Evolutionary conservation across 2,888 invertebrate species (phyloP).

Genomic region (Tortricodes alternella): DNA sequence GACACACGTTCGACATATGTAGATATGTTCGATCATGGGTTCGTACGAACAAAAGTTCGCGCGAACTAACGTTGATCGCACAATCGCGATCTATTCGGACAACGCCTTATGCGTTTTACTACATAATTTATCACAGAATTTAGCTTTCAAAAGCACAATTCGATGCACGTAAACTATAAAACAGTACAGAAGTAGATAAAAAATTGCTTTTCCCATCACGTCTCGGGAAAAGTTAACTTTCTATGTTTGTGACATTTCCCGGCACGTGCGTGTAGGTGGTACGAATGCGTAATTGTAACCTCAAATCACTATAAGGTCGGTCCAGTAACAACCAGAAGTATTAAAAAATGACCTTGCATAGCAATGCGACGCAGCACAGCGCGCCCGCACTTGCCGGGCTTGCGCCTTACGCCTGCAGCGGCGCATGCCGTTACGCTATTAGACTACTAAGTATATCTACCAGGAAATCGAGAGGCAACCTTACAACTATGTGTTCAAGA

Average conservation of each 20-base stretch:
- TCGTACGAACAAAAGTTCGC: no score
- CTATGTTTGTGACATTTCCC: conserved; percentile 58
- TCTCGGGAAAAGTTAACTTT: conserved; percentile 71
- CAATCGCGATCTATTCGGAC: no score
- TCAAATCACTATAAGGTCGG: conserved; percentile 68
- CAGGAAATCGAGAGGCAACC: conserved; percentile 35
- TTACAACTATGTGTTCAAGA: conserved; percentile 16
- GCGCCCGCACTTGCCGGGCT: conserved; percentile 18
- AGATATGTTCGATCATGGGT: no score
- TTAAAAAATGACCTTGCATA: conserved; percentile 66
- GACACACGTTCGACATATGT: no score
- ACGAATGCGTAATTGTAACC: conserved; percentile 67
- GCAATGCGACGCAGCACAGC: conserved; percentile 54
- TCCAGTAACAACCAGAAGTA: conserved; percentile 68
- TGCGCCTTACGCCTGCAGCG: no score
- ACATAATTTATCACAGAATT: no score
- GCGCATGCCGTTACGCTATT: conserved; percentile 29
- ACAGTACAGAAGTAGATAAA: conserved; percentile 28
- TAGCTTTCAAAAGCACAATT: no score
- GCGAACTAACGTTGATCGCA: no score
- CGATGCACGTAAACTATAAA: no score
- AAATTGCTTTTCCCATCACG: conserved; percentile 61
- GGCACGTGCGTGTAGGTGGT: conserved; percentile 46
- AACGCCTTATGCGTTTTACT: no score
- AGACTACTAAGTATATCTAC: conserved; percentile 36